Base-by-base conservation (phyloP, 1,140 invertebrate genomes). In the Gyrodactylus bullatarudis region DNA sequence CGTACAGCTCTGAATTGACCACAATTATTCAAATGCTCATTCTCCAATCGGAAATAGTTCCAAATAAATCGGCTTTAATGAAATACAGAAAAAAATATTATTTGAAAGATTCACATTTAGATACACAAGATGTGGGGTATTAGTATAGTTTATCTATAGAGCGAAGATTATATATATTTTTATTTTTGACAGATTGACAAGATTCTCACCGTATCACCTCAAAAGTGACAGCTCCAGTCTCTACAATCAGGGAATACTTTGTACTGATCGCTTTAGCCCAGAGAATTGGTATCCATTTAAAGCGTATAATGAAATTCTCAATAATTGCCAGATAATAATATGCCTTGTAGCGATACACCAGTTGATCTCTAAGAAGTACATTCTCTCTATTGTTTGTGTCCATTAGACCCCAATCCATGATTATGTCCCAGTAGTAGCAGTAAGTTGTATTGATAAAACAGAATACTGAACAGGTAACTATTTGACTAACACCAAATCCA, bases 41-140 rank as follows among this genome's bases (percentile, higher is more conserved):
- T 99, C 82, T 99, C 95, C 75, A 99, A 80, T 0, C 95, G 92
- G 83, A 98, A 97, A 80, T 93, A 99, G 81, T 99, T 99, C 95
- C 95, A 99, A 34, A 99, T 86, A 82, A 99, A 99, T 74, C 93
- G 84, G 77, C 91, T 91, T 8, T 20, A 71, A 54, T 16, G n/a
- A 54, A n/a, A 54, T 16, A n/a, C n/a, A 8, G 34, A 54, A 16
- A 54, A 54, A n/a, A 16, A 16, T 54, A 8, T n/a, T 54, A 16
- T 54, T 54, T 8, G 34, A 54, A 54, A 54, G n/a, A 16, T 8
- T 54, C 8, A 54, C 8, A 54, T 54, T n/a, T 54, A n/a, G n/a
- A n/a, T n/a, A n/a, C n/a, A n/a, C n/a, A n/a, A n/a, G n/a, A n/a
- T n/a, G n/a, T n/a, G n/a, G n/a, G n/a, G n/a, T n/a, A n/a, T n/a